Evolutionary conservation across 1,140 invertebrate species (phyloP).

Genomic region (Leptinotarsa lineolata): DNA sequence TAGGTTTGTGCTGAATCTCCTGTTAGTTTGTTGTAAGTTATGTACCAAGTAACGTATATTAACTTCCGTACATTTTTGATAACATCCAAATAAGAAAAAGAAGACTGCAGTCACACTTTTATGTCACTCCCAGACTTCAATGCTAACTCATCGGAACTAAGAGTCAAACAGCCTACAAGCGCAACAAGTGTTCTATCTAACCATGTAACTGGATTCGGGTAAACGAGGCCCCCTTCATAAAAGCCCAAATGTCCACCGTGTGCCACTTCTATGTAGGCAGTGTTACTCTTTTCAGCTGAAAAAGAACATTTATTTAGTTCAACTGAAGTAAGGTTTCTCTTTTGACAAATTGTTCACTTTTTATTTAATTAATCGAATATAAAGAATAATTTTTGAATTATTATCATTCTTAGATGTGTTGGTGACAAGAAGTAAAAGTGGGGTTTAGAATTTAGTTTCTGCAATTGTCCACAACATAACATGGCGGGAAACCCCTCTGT

Average conservation of each 20-base stretch:
- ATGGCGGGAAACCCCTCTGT: too few relatives aligned
- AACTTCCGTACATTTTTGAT: not conserved
- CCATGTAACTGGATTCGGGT: conserved; percentile 89
- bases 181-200: conserved; percentile 81
- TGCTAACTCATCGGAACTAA: conserved; percentile 61
- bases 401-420: too few relatives aligned
- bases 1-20: not conserved
- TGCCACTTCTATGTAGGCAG: conserved; percentile 77
- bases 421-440: too few relatives aligned
- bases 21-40: not conserved
- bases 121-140: conserved; percentile 40
- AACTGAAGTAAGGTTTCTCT: too few relatives aligned
- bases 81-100: not conserved
- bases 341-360: too few relatives aligned
- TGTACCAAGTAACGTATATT: not conserved
- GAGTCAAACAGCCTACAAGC: conserved; percentile 69
- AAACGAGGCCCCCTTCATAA: conserved; percentile 83
- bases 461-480: too few relatives aligned
- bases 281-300: conserved; percentile 70
- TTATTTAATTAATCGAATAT: too few relatives aligned
- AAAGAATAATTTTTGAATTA: too few relatives aligned
- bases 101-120: not conserved
- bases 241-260: conserved; percentile 93
- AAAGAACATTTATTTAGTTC: conserved; percentile 37
- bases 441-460: too few relatives aligned